phyloP scores from a whole-genome alignment of 2,888 invertebrate species.

The Pemphredon lugubris region DNA sequence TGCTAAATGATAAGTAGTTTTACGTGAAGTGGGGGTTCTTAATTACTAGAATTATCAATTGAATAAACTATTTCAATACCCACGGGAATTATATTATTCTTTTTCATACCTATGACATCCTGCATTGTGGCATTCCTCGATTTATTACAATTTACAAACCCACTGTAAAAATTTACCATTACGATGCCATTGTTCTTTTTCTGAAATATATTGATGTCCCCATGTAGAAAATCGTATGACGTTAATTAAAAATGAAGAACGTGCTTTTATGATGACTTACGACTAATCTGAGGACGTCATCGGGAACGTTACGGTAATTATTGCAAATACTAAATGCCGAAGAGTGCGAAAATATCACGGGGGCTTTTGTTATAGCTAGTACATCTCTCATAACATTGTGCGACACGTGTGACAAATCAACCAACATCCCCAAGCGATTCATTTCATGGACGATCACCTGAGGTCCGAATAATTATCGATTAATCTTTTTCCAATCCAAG shows the following conservation, averaged over 20 bases:
- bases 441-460: constrained; percentile 84
- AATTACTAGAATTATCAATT: neutral
- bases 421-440: constrained; percentile 86
- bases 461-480: neutral
- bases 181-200: constrained; percentile 87
- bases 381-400: constrained; percentile 83
- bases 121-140: constrained; percentile 83
- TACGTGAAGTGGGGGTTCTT: neutral
- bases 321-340: constrained; percentile 82
- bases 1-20: constrained; percentile 3
- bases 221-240: neutral
- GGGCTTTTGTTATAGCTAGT: constrained; percentile 82
- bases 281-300: constrained; percentile 82
- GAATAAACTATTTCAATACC: no score
- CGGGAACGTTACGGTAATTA: constrained; percentile 84
- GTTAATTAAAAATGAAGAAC: neutral
- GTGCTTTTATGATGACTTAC: constrained; percentile 75
- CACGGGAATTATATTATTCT: no score
- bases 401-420: constrained; percentile 85
- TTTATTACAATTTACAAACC: constrained; percentile 82
- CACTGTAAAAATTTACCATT: constrained; percentile 89
- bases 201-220: constrained; percentile 76
- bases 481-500: no score
- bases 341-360: constrained; percentile 85
- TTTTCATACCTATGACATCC: constrained; percentile 85